Conservation (phyloP, 2,113 vertebrate species). For the Brachypteracias leptosomus region DNA sequence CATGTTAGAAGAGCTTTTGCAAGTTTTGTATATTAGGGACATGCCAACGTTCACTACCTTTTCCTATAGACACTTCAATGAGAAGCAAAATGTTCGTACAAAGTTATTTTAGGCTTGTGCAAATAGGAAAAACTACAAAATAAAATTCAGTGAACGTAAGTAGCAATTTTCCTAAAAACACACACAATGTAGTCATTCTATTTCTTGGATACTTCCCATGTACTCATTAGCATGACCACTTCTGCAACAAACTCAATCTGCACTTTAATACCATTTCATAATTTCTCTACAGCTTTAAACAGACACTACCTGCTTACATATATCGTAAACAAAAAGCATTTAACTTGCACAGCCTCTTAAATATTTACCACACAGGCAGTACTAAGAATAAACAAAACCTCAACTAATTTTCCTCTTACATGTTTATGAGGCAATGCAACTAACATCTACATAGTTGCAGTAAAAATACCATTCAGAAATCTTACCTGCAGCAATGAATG, state of each 20-base stretch:
- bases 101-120: not conserved
- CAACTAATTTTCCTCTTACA: not conserved
- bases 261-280: not conserved
- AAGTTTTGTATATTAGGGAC: constrained; percentile 45
- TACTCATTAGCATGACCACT: not conserved
- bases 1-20: constrained; percentile 54
- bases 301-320: not conserved
- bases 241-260: not conserved
- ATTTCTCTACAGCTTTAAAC: not conserved
- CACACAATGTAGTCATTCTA: not conserved
- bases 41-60: not conserved
- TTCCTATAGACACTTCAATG: not conserved
- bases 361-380: not conserved
- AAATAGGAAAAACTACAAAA: not conserved
- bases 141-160: not conserved
- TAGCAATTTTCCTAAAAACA: not conserved
- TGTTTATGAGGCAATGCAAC: not conserved
- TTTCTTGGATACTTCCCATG: not conserved
- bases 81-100: not conserved
- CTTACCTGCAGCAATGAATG: not conserved
- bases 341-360: not conserved
- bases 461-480: not conserved
- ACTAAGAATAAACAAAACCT: not conserved
- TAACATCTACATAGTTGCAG: not conserved
- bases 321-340: not conserved